Conservation (phyloP, 2,797 vertebrate species). For the Thunnus albacares region DNA sequence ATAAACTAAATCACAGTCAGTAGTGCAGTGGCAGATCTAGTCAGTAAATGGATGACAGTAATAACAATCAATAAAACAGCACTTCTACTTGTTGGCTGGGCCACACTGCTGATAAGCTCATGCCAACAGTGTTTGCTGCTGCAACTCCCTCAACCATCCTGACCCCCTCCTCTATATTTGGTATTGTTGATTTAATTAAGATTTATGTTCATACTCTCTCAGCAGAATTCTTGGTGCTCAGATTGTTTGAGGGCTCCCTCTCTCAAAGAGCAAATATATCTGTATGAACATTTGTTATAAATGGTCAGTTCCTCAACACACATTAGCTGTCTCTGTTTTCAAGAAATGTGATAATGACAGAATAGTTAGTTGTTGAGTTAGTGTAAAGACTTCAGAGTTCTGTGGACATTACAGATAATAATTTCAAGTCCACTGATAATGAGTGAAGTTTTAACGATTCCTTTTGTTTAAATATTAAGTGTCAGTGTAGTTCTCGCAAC, state of each 20-base stretch:
- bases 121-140: background rate
- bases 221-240: too few relatives aligned
- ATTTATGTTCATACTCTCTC: background rate
- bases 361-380: background rate
- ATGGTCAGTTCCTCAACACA: background rate
- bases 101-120: background rate
- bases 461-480: too few relatives aligned
- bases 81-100: slow-evolving; percentile 26
- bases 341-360: background rate
- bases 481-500: too few relatives aligned
- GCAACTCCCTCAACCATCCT: background rate
- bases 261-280: background rate
- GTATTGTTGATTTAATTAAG: background rate
- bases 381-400: background rate
- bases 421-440: too few relatives aligned
- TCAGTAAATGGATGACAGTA: slow-evolving; percentile 14
- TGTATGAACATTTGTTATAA: background rate
- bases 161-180: background rate
- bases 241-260: background rate
- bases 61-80: slow-evolving; percentile 15
- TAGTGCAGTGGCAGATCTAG: background rate
- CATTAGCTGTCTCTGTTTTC: background rate
- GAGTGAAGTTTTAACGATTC: background rate
- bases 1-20: slow-evolving; percentile 13
- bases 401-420: background rate